phyloP scores from a whole-genome alignment of 2,113 vertebrate species.

The Spizaetus ornatus region DNA sequence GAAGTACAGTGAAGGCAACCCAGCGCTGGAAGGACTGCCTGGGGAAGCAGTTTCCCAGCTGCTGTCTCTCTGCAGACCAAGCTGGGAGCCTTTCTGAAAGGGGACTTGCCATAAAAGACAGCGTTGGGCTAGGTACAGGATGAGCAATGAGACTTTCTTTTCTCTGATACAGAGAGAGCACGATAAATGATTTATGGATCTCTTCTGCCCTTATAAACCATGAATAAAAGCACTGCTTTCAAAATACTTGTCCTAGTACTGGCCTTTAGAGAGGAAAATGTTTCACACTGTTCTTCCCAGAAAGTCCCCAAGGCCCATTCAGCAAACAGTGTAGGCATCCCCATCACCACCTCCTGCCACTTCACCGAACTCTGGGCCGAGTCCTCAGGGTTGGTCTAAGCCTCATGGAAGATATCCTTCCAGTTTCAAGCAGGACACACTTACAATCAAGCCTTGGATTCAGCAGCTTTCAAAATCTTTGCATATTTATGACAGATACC shows the following conservation, averaged over 20 bases:
- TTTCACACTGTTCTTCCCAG: background rate
- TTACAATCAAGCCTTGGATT: background rate
- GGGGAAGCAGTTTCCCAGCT: background rate
- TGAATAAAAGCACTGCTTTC: background rate
- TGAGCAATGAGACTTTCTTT: background rate
- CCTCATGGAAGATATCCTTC: background rate
- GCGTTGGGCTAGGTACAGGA: background rate
- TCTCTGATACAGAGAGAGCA: background rate
- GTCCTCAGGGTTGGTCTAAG: background rate
- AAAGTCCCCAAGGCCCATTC: fast-evolving
- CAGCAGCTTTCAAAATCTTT: background rate
- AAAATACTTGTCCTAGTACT: background rate
- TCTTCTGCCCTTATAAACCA: background rate
- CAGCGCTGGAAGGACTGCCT: background rate
- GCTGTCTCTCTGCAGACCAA: background rate
- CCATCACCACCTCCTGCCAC: background rate
- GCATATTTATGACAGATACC: slow-evolving; percentile 8
- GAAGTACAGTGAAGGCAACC: background rate
- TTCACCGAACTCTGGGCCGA: fast-evolving
- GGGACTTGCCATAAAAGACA: background rate
- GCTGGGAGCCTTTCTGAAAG: background rate
- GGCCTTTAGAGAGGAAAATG: background rate
- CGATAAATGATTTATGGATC: background rate
- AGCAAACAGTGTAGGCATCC: fast-evolving
- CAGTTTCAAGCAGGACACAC: background rate